Conservation (phyloP, 2,113 vertebrate genomes). For the Porphyrio hochstetteri region DNA sequence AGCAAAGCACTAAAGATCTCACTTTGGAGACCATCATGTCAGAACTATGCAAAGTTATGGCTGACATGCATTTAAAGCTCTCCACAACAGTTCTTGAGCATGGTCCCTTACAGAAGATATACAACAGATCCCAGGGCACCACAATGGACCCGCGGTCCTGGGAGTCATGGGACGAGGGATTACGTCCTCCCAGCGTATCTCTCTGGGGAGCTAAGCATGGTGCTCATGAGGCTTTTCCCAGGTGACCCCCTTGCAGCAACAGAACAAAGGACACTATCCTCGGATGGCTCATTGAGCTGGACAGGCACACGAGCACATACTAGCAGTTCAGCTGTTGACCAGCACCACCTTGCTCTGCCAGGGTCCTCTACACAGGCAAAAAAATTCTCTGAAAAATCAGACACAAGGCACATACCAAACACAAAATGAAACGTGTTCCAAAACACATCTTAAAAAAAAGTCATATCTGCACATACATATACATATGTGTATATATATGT, state of each 20-base stretch:
- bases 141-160: not conserved
- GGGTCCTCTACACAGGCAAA: fast-evolving
- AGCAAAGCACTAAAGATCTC: not conserved
- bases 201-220: not conserved
- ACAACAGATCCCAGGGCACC: not conserved
- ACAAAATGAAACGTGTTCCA: fast-evolving
- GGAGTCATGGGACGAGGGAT: fast-evolving
- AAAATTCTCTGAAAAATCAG: fast-evolving
- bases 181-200: fast-evolving
- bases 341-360: not conserved
- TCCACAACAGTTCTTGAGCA: not conserved
- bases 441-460: not conserved
- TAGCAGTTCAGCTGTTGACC: not conserved
- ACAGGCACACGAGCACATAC: fast-evolving
- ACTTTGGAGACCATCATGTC: not conserved
- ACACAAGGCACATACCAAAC: not conserved
- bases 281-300: fast-evolving
- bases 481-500: too few species aligned
- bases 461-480: too few species aligned
- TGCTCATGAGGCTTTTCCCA: not conserved
- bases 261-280: not conserved
- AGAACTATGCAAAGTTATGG: not conserved
- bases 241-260: not conserved
- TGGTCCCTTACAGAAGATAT: fast-evolving
- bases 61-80: not conserved